Base-by-base conservation (phyloP, 2,888 invertebrate species). In the Chymomyza amoena region DNA sequence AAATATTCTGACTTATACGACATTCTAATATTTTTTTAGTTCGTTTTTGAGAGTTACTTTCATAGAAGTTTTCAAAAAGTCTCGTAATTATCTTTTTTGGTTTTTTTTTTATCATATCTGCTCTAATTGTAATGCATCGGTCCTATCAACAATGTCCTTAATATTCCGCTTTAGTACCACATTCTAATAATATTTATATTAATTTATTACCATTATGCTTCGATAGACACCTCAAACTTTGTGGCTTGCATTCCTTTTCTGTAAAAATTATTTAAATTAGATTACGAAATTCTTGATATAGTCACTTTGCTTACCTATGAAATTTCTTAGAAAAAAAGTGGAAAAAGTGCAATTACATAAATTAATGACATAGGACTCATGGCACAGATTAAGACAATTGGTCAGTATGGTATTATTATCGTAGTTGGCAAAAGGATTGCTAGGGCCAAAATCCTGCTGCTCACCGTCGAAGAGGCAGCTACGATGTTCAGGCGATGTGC, bases 261-360 rank as follows among this genome's bases (percentile, higher is more conserved):
- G 59, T 36, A 45, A 5, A 39, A 52, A 28, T 50, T 10, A 50
- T 15, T 54, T 54, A 18, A 51, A 51, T 5, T 16, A 1, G 2
- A 54, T 25, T 4, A 25, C 3, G 25, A 54, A 54, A 54, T 16
- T 1, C 39, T 13, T 45, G 13, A 45, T 4, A 45, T 1, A 9
- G 36, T 9, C 36, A 36, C 2, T 36, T 5, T 4, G 32, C 66
- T 72, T 65, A 91, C 91, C 88, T 66, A 73, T 66, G 1, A 5
- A 28, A 15, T 78, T 81, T 16, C 13, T 57, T 0, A 84, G 71
- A 72, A 90, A 91, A 68, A 90, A 89, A 25, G 89, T 75, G 9
- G 89, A 80, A 57, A 90, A 25, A 2, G 90, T 84, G 65, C 91
- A 91, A 66, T 91, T 91, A 70, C 91, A 91, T 32, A 89, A 74